These are phyloP conservation scores for Limnephilus rhombicus DNA, from an alignment of 2,888 invertebrate species.

Conservation along the genomic window DNA sequence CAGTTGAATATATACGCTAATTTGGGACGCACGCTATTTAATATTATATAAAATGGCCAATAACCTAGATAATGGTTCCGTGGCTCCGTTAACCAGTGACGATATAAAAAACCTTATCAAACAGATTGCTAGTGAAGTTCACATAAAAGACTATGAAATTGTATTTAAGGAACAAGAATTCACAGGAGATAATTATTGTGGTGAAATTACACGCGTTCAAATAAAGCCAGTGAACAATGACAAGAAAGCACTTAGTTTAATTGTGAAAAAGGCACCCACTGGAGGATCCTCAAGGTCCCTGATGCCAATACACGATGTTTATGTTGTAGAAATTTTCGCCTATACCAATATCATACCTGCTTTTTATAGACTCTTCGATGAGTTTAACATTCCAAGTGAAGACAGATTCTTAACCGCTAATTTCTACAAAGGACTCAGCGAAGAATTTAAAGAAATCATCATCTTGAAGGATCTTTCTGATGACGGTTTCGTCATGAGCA, in stretches of 20 bases:
- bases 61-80: not conserved
- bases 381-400: constrained; percentile 67
- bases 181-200: constrained; percentile 60
- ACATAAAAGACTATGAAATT: constrained; percentile 42
- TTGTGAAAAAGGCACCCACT: not conserved
- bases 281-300: not conserved
- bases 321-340: constrained; percentile 26
- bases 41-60: not conserved
- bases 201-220: constrained; percentile 51
- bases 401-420: constrained; percentile 68
- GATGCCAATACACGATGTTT: constrained; percentile 23
- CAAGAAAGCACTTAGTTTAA: not conserved
- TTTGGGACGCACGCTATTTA: not conserved
- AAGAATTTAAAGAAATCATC: constrained; percentile 69
- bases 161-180: constrained; percentile 8
- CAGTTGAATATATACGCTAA: not conserved
- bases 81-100: not conserved
- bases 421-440: constrained; percentile 68
- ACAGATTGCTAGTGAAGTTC: constrained; percentile 43
- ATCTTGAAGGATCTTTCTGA: constrained; percentile 71
- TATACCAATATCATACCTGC: constrained; percentile 48
- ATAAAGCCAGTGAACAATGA: constrained; percentile 35
- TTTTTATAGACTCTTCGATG: constrained; percentile 67
- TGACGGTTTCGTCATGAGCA: constrained; percentile 69
- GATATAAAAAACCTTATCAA: constrained; percentile 25